Percentiles rank a stretch among this genome's conserved stretches.
These are phyloP conservation scores for Tuta absoluta DNA, from an alignment of 2,888 invertebrate species.

Conservation along the genomic window DNA sequence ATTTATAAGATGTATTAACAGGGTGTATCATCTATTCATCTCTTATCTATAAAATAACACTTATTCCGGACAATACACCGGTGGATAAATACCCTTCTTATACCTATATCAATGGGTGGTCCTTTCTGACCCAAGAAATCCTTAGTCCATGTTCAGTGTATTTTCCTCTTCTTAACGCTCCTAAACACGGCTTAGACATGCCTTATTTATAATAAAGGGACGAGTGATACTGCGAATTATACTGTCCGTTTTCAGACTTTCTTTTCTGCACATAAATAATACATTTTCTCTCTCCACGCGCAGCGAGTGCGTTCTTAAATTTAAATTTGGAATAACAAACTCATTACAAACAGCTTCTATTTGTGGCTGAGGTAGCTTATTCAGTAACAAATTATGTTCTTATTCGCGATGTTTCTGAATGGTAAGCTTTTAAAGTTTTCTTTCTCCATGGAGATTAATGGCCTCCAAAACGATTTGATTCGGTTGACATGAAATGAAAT, in stretches of 20 bases:
- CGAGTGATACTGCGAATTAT: constrained; percentile 52
- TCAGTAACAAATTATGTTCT: constrained; percentile 5
- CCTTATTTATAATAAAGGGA: constrained; percentile 54
- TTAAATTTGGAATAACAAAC: constrained; percentile 18
- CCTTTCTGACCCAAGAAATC: constrained; percentile 45
- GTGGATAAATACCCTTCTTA: not conserved
- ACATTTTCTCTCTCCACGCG: constrained; percentile 34
- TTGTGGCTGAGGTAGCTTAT: not conserved
- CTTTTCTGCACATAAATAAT: constrained; percentile 47
- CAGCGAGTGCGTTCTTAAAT: constrained; percentile 35
- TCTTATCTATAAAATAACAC: no score
- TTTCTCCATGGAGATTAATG: constrained; percentile 17
- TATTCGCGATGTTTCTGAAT: not conserved
- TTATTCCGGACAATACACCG: not conserved
- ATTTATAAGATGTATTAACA: no score
- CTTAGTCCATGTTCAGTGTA: not conserved
- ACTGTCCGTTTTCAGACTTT: constrained; percentile 39
- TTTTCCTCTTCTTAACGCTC: constrained; percentile 62
- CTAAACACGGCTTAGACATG: constrained; percentile 60
- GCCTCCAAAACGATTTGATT: constrained; percentile 13
- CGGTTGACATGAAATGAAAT: constrained; percentile 18
- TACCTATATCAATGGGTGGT: not conserved
- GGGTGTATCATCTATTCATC: no score
- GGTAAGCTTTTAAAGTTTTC: not conserved
- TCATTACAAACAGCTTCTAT: not conserved